Evolutionary conservation across 2,113 vertebrate species (phyloP), one percentile per base, ranked within the genome.

Genomic region (Nannospalax galili): DNA sequence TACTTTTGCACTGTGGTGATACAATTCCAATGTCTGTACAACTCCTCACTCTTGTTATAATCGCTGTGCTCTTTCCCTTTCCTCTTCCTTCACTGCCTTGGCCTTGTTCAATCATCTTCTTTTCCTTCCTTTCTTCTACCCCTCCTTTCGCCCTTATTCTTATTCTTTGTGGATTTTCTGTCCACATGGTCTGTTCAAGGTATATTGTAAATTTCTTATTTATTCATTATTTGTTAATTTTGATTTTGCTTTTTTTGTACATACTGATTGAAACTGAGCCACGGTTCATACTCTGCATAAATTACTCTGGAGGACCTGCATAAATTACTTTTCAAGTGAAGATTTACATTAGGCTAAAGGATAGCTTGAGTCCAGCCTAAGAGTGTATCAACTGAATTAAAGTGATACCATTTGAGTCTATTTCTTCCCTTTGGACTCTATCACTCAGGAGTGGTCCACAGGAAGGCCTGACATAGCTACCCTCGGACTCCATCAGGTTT

Each of bases 401-500:
- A 74, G 22, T 8, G 8, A 11, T 75, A 8, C 32, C 69, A 74
- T 35, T 69, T 90, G 82, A 84, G 22, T 7, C 24, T 40, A 6
- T 85, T 75, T 74, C 17, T 79, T 69, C 14, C 28, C 3, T 79
- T 69, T 80, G 32, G n/a, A 35, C 4, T 35, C 3, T 58, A 77
- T 45, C 26, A 56, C 62, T 69, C 62, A 56, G 1, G 30, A 4
- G 74, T 7, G 4, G 19, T 11, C 12, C 16, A 30, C 16, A 62
- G 37, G 45, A 81, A 85, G 75, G 60, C 72, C 1, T 56, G 30
- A 92, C 28, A 20, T 48, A 19, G 52, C 81, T 67, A 17, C 14
- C 37, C n/a, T 2, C 2, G 19, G 24, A 15, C 0, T 92, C 56
- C 16, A 70, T 48, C 1, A 3, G 48, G 6, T 0, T 42, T 22